Percentiles rank a stretch among this genome's conserved stretches.
Conservation (phyloP, 2,113 vertebrate species). For the Cyanistes caeruleus region DNA sequence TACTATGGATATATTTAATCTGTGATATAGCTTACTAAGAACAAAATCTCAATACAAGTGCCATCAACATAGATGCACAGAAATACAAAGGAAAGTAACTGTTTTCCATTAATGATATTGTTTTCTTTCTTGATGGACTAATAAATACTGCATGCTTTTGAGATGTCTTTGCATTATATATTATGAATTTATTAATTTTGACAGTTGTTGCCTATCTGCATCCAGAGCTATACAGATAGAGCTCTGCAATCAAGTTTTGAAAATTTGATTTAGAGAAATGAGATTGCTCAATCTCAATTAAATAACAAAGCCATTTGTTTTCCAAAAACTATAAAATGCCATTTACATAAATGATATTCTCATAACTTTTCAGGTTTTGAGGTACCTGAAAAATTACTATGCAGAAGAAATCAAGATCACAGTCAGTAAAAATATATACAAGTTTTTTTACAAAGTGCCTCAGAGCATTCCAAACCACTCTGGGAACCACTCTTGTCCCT, state of each 20-base stretch:
- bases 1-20: background rate
- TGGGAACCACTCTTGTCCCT: background rate
- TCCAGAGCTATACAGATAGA: background rate
- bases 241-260: background rate
- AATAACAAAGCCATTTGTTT: background rate
- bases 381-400: background rate
- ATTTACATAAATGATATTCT: background rate
- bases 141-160: background rate
- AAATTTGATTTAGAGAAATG: background rate
- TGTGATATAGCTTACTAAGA: background rate
- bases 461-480: rapidly evolving
- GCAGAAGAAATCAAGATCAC: background rate
- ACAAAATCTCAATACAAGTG: background rate
- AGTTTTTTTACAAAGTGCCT: background rate
- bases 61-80: background rate
- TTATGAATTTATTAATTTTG: background rate
- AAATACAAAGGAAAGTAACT: background rate
- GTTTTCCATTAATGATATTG: background rate
- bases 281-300: background rate
- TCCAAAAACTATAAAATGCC: background rate
- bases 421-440: rapidly evolving
- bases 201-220: background rate
- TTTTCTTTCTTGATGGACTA: background rate
- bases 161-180: background rate
- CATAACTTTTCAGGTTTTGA: background rate